Evolutionary conservation across 1,140 invertebrate species (phyloP), one percentile per base, ranked within the genome.

Genomic region (Periplaneta americana): DNA sequence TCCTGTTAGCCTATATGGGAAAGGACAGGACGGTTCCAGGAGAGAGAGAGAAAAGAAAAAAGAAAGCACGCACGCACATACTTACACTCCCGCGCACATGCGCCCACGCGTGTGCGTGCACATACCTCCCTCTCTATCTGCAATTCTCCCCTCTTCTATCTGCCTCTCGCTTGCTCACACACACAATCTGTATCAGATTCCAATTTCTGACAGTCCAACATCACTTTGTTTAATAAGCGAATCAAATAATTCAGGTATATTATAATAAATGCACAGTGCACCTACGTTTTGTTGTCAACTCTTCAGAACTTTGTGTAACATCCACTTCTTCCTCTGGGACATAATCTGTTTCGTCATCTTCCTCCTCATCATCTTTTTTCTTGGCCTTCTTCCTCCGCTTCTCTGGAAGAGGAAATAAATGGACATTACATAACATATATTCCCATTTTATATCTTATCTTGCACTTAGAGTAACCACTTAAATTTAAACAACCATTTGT

Each of bases 261-360:
- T 2, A 28, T 75, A 39, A 74, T 32, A 32, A 31, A 79, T n/a
- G 57, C 36, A 28, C 33, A 15, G 35, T 31, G 31, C 10, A 34
- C 31, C 79, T 22, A 37, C 39, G 34, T 78, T 48, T 75, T 80
- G 39, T 74, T 76, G 74, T 31, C 18, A 79, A 34, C 34, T 79
- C 83, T 32, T 33, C 31, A 17, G 34, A 78, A 18, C 3, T 48
- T 37, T 31, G 37, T 57, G 39, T 31, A n/a, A 80, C 11, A 11
- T 1, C 83, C 78, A 87, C 83, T 80, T 85, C 83, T 83, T 84
- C 83, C 31, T 84, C 81, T 82, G 87, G 82, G 81, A 83, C 80
- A 31, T 34, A 28, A 57, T 74, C 79, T 33, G 11, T 18, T 3
- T 48, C 79, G 17, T 80, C 34, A 1, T 9, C 4, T 33, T 82